phyloP scores from a whole-genome alignment of 1,140 invertebrate species.

The Temnothorax longispinosus region DNA sequence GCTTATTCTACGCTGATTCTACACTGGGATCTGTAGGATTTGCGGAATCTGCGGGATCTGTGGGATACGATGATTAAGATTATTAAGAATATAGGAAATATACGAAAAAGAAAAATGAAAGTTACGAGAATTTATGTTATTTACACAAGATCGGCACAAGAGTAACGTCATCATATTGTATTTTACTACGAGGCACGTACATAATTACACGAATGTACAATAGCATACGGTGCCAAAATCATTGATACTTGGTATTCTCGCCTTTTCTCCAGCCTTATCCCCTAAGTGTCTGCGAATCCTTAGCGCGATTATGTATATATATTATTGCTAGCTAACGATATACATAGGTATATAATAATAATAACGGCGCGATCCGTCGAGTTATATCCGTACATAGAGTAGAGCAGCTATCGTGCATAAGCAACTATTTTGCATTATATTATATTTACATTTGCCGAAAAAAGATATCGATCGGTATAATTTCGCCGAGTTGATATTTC shows the following conservation, averaged over 20 bases:
- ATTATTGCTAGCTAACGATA: conserved; percentile 47
- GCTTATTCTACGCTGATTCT: no score
- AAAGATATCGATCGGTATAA: background rate
- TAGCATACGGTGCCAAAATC: conserved; percentile 66
- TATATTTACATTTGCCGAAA: background rate
- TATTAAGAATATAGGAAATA: background rate
- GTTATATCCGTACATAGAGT: conserved; percentile 41
- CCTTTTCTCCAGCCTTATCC: background rate
- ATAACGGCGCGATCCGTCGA: background rate
- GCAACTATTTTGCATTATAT: no score
- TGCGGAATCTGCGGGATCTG: no score
- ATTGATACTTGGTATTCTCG: conserved; percentile 3
- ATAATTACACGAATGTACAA: conserved; percentile 72
- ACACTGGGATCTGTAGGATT: no score
- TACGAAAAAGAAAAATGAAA: background rate
- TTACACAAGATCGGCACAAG: conserved; percentile 26
- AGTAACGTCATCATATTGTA: conserved; percentile 72
- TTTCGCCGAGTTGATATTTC: background rate
- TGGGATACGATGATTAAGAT: background rate
- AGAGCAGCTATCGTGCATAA: background rate
- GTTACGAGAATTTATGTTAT: conserved; percentile 6
- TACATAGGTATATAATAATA: background rate
- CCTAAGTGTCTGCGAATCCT: background rate
- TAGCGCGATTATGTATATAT: background rate
- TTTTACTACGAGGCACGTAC: conserved; percentile 76